Conservation (phyloP, 2,797 vertebrate species). For the Typhlichthys subterraneus region DNA sequence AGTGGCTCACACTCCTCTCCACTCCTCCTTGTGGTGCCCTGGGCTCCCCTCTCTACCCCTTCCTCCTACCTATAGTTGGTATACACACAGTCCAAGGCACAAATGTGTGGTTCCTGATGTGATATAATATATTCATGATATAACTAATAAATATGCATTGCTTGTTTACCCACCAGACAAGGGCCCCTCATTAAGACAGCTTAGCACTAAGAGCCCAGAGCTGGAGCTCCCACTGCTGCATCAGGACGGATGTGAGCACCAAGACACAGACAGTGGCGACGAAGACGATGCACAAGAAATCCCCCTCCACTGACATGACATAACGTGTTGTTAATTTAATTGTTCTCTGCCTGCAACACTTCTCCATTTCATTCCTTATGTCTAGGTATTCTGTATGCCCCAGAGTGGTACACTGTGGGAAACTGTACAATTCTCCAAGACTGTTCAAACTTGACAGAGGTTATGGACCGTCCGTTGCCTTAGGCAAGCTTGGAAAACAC, state of each 20-base stretch:
- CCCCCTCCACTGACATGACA: conserved; percentile 46
- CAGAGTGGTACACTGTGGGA: not conserved
- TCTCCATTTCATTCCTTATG: not conserved
- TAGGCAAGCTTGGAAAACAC: conserved; percentile 14
- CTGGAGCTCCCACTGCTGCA: conserved; percentile 83
- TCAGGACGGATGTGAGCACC: conserved; percentile 39
- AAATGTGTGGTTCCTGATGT: too few species aligned
- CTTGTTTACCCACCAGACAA: conserved; percentile 56
- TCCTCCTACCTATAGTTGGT: too few species aligned
- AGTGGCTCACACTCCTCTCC: not conserved
- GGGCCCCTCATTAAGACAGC: conserved; percentile 54
- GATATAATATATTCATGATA: not conserved
- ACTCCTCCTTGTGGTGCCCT: too few species aligned
- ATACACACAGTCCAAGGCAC: too few species aligned
- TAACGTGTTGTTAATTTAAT: not conserved
- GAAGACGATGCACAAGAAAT: conserved; percentile 74
- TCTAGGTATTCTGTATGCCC: not conserved
- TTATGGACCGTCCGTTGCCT: conserved; percentile 31
- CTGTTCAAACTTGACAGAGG: conserved; percentile 15
- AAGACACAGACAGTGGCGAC: conserved; percentile 51
- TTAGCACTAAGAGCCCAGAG: conserved; percentile 73
- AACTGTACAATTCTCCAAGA: conserved; percentile 8
- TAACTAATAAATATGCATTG: not conserved
- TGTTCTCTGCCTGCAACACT: not conserved
- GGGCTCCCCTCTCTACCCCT: too few species aligned